These are phyloP conservation scores for Coryphaenoides rupestris DNA, from an alignment of 2,113 vertebrate species.

Conservation along the genomic window DNA sequence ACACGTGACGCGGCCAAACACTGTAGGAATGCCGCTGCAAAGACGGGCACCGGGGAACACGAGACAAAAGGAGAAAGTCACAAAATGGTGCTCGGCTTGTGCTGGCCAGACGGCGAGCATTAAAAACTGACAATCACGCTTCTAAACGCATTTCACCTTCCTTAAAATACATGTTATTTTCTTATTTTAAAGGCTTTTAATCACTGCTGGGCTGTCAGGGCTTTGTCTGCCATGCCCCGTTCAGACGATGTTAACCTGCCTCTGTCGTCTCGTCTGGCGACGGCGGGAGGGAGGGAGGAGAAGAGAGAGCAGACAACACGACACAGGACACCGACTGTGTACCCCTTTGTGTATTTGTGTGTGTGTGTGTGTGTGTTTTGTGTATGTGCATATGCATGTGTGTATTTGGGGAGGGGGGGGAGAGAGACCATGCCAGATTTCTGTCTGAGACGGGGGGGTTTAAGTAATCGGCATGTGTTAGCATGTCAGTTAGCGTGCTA, in stretches of 20 bases:
- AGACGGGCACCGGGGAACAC: too few relatives aligned
- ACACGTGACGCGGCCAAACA: too few relatives aligned
- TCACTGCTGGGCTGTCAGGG: conserved; percentile 23
- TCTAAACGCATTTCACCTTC: conserved; percentile 36
- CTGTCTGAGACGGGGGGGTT: conserved; percentile 31
- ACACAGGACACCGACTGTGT: conserved; percentile 1
- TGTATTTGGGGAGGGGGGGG: too few relatives aligned
- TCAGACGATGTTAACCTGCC: conserved; percentile 53
- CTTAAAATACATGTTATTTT: conserved; percentile 32
- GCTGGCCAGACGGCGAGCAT: neutral
- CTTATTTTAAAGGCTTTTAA: conserved; percentile 9
- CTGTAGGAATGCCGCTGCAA: too few relatives aligned
- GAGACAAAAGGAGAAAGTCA: neutral
- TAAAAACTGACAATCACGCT: conserved; percentile 16
- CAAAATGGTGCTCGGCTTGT: neutral
- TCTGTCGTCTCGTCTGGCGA: conserved; percentile 33
- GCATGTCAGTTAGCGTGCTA: conserved; percentile 53
- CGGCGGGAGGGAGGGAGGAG: conserved; percentile 8
- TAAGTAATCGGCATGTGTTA: conserved; percentile 49
- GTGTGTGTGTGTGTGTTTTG: too few relatives aligned
- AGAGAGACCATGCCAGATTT: conserved; percentile 28
- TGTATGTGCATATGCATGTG: too few relatives aligned
- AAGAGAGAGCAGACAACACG: conserved; percentile 43
- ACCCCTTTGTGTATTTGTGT: too few relatives aligned
- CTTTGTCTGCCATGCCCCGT: conserved; percentile 35